Percentiles rank a stretch among this genome's conserved stretches.
These are phyloP conservation scores for Dioctria linearis DNA, from an alignment of 2,888 invertebrate species.

Conservation along the genomic window DNA sequence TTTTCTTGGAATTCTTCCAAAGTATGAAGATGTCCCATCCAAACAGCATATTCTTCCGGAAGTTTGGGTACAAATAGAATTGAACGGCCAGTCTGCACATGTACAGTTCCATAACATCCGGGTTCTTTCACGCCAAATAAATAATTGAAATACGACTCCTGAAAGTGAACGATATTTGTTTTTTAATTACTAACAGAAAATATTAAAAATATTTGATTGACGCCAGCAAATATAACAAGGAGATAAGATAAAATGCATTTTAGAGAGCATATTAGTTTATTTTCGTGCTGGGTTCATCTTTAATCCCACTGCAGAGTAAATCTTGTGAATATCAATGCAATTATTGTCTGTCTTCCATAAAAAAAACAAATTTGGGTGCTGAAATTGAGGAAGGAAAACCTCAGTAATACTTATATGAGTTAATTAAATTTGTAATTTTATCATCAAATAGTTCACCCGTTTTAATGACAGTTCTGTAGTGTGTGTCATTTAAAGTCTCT, in stretches of 20 bases:
- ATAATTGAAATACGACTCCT: conserved; percentile 99
- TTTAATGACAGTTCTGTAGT: too few species aligned
- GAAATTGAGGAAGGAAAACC: too few species aligned
- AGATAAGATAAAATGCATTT: too few species aligned
- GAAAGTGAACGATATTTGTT: conserved; percentile 59
- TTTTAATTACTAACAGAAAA: neutral
- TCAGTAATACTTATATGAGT: too few species aligned
- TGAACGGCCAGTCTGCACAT: conserved; percentile 79
- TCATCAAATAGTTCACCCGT: neutral
- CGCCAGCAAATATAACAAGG: too few species aligned
- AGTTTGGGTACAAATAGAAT: conserved; percentile 90
- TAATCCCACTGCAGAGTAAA: too few species aligned
- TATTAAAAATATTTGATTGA: too few species aligned
- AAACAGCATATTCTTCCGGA: conserved; percentile 89
- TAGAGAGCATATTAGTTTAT: too few species aligned
- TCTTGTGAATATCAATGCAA: too few species aligned
- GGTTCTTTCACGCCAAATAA: conserved; percentile 94
- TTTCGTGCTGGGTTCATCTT: too few species aligned
- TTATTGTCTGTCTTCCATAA: too few species aligned
- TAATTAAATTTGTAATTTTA: neutral
- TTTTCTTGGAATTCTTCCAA: conserved; percentile 82
- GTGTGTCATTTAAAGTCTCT: neutral
- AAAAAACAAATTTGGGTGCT: too few species aligned
- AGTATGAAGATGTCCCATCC: conserved; percentile 90
- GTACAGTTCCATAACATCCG: conserved; percentile 89